A percentile compares a stretch with the other conserved stretches of the same genome.
These are phyloP conservation scores for Hycleus cichorii DNA, from an alignment of 1,140 invertebrate species.

Conservation along the genomic window DNA sequence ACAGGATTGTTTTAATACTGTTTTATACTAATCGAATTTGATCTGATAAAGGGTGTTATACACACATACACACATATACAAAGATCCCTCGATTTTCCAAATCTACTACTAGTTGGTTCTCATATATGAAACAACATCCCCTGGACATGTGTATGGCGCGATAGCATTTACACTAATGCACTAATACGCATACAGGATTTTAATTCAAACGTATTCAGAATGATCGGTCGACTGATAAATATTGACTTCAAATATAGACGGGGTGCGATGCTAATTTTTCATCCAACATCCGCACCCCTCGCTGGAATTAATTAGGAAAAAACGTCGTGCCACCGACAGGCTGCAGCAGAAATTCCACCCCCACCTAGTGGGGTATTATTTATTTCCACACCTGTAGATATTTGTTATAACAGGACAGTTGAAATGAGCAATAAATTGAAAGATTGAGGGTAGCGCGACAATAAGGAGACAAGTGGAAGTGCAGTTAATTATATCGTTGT, in stretches of 20 bases:
- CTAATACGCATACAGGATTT: constrained; percentile 31
- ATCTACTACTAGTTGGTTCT: too few species aligned
- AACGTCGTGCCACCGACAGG: too few species aligned
- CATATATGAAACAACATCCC: not conserved
- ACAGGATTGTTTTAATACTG: constrained; percentile 41
- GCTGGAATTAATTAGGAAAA: not conserved
- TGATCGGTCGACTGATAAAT: constrained; percentile 37
- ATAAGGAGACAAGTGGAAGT: constrained; percentile 20
- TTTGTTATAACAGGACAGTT: not conserved
- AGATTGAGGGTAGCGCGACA: constrained; percentile 17
- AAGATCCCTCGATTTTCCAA: too few species aligned
- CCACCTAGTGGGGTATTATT: not conserved
- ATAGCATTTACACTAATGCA: constrained; percentile 33
- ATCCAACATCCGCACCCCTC: not conserved
- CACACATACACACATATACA: too few species aligned
- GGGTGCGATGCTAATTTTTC: constrained; percentile 15
- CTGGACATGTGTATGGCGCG: constrained; percentile 31
- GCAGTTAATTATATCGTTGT: constrained; percentile 20
- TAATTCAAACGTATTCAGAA: constrained; percentile 34
- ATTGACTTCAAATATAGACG: constrained; percentile 27
- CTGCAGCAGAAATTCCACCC: too few species aligned
- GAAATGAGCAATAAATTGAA: constrained; percentile 26
- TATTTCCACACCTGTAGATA: constrained; percentile 8
- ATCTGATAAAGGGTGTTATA: constrained; percentile 29
- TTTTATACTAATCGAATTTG: constrained; percentile 40